Base-by-base conservation (phyloP, 1,140 invertebrate species). In the Drosophila bifasciata region DNA sequence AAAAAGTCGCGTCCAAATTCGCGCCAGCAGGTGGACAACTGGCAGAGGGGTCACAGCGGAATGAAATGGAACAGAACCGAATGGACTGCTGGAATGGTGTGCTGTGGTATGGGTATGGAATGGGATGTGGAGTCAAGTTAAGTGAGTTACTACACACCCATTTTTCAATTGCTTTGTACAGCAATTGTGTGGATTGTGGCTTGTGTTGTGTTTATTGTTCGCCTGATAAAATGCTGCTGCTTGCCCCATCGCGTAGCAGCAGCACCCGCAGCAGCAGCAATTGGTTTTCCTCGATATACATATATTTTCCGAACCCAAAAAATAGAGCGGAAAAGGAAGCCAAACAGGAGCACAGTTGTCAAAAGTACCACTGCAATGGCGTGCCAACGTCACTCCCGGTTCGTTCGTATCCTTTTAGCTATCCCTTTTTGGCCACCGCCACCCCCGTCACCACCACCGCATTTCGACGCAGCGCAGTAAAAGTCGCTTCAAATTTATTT, bases 21-120 rank as follows among this genome's bases (percentile, higher is more conserved):
- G 62, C 40, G 68, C 73, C 78, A 81, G 78, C 78, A 81, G 78
- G 79, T 81, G 73, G 68, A 79, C 50, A 19, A 19, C 16, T 43
- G 11, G 39, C 16, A 49, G 13, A 21, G 7, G 17, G 19, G 7
- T 19, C 7, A 43, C 3, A 13, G 23, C 23, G 36, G 36, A 39
- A 13, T 52, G 3, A 36, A 13, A 36, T 36, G 32, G 32, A 13
- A 13, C 32, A 36, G 11, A 36, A 36, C 32, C 1, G 32, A 36
- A 36, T n/a, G 45, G 41, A 28, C 5, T 16, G 46, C 21, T n/a
- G 28, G 13, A 46, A n/a, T 7, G 52, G 17, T 25, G 39, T 23
- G 55, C 9, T 48, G 46, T 43, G 23, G 36, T 48, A 4, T 17
- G 16, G 48, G 23, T 25, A 39, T 19, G 50, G 15, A 39, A 44